These are phyloP conservation scores for Oncorhynchus clarkii DNA, from an alignment of 2,113 vertebrate genomes.

Conservation along the genomic window DNA sequence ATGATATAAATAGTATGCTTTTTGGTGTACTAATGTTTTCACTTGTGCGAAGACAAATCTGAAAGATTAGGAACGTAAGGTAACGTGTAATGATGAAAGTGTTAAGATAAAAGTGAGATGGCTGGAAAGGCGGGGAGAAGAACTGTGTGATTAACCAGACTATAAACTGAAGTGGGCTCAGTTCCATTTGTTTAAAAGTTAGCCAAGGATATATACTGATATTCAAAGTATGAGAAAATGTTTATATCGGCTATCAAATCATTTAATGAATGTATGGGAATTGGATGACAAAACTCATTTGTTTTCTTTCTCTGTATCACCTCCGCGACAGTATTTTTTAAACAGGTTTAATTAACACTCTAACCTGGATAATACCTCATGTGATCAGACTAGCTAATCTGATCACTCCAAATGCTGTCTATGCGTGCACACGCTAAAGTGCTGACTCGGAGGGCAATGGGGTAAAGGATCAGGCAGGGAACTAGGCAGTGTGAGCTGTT, in stretches of 20 bases:
- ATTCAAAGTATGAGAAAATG: not conserved
- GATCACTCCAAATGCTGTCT: constrained; percentile 53
- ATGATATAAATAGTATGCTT: too few species aligned
- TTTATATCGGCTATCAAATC: too few species aligned
- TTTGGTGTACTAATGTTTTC: too few species aligned
- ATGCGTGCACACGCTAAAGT: constrained; percentile 45
- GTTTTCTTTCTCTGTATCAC: not conserved
- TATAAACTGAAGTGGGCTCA: too few species aligned
- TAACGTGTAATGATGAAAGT: too few species aligned
- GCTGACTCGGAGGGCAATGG: constrained; percentile 50
- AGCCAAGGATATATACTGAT: not conserved
- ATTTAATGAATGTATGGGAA: not conserved
- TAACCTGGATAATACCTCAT: constrained; percentile 63
- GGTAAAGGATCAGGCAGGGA: constrained; percentile 48
- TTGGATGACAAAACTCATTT: not conserved
- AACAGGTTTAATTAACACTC: constrained; percentile 53
- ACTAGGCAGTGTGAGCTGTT: constrained; percentile 38
- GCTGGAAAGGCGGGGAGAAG: too few species aligned
- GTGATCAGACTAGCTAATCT: constrained; percentile 67
- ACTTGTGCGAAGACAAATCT: too few species aligned
- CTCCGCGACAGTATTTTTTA: constrained; percentile 15
- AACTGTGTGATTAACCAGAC: too few species aligned
- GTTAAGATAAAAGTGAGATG: too few species aligned
- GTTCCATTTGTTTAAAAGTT: too few species aligned
- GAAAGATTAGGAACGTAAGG: too few species aligned